Base-by-base conservation (phyloP, 1,140 invertebrate genomes). In the Euura saliciscinereae region DNA sequence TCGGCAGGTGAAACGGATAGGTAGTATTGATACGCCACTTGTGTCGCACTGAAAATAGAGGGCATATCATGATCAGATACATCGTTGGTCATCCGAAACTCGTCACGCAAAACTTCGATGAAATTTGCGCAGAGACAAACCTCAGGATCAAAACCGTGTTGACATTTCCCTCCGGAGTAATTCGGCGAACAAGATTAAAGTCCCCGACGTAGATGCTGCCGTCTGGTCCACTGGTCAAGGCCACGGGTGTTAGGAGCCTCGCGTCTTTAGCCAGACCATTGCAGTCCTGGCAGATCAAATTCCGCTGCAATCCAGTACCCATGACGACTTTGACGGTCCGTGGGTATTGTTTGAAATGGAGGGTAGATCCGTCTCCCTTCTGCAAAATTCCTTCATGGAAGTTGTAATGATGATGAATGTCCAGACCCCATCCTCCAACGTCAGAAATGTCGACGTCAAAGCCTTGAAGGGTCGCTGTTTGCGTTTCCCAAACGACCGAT, bases 321-420 rank as follows among this genome's bases (percentile, higher is more conserved):
- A 99, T 95, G 0, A 97, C 93, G 10, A 97, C 96, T 80, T 96
- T 93, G 1, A 99, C 93, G 70, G 96, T 95, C 42, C 94, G 90
- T 13, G 96, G 95, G 82, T 97, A 96, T 82, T 98, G 94, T 82
- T 97, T 98, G 82, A 99, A 91, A 85, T 98, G 97, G 13, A 99
- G 89, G 51, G 93, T 96, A 2, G 95, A 95, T 45, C 98, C 98
- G 84, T 99, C 98, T 43, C 98, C 98, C 84, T 98, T 98, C 84
- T 99, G 97, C 64, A 99, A 87, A 76, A 99, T 98, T 79, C 96
- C 97, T 90, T 98, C 96, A 80, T 97, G 95, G 89, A 98, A 98
- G 84, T 99, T 99, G 87, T 99, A 99, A 84, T 98, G 96, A 85
- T 99, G 98, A 87, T 99, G 98, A 71, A 99, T 97, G 82, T 99